Conservation (phyloP, 2,113 vertebrate genomes). For the Eurystomus gularis region DNA sequence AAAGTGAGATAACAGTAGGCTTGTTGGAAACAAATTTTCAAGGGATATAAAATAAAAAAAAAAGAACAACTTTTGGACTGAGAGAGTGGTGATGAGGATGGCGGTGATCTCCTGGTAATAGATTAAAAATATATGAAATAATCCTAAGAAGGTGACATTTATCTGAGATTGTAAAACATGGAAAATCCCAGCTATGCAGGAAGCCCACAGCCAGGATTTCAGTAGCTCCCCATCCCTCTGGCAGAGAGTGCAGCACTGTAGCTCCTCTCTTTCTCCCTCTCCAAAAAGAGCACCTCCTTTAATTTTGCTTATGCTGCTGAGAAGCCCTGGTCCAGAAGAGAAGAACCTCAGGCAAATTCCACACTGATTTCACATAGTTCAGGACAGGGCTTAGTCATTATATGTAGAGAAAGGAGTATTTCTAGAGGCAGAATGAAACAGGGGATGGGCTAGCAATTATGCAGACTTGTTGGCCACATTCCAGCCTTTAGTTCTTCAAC, state of each 20-base stretch:
- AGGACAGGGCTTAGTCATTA: background rate
- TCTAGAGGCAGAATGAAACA: background rate
- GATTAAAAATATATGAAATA: background rate
- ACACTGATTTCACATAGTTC: background rate
- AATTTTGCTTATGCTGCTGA: background rate
- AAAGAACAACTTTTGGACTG: background rate
- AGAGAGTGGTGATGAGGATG: background rate
- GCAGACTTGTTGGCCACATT: background rate
- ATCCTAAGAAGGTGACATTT: background rate
- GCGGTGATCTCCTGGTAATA: background rate
- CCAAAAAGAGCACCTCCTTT: background rate
- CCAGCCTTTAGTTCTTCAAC: background rate
- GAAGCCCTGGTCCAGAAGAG: background rate
- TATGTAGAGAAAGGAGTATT: background rate
- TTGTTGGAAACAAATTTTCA: conserved; percentile 45
- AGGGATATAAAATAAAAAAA: background rate
- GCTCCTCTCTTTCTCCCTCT: background rate
- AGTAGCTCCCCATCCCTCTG: background rate
- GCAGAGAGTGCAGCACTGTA: background rate
- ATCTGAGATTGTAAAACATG: background rate
- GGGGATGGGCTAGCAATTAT: background rate
- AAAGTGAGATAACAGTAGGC: conserved; percentile 48
- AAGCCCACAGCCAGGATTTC: background rate
- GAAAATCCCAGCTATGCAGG: background rate
- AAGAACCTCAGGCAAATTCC: conserved; percentile 30